Base-by-base conservation (phyloP, 1,140 invertebrate species). In the Drosophila tristis region DNA sequence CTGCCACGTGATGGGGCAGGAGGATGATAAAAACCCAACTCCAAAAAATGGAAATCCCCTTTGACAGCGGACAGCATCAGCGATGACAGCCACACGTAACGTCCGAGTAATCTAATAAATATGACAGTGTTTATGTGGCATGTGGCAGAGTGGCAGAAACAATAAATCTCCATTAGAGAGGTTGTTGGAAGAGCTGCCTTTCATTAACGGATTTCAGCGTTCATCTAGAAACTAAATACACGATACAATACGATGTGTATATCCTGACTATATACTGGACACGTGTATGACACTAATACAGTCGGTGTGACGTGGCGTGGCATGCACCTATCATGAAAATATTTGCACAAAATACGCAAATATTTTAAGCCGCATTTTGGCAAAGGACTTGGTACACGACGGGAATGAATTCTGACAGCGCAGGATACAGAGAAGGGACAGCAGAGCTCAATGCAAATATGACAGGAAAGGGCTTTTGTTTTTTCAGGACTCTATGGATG, bases 331-430 rank as follows among this genome's bases (percentile, higher is more conserved):
- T 76, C 74, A 66, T 72, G 72, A 73, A 79, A 79, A 73, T 77
- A 73, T 79, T 79, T 79, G 62, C 74, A 25, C 66, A 78, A 39
- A 13, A 39, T 39, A 39, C 35, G 13, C 35, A 67, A 79, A 79
- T 79, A 79, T 79, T 79, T 79, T 79, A 77, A 79, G 74, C 77
- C 68, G 55, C 74, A 79, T 76, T 79, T 79, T 77, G 77, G 77
- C 74, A 77, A 77, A 77, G 77, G 74, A 76, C 73, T 77, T 74
- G 43, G 51, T 42, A 45, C 66, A 56, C 47, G 43, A 35, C 25
- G 45, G 44, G 35, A 39, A 39, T 39, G 53, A 65, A 51, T 60
- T 58, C 23, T 45, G 53, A 48, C 35, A 65, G 45, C 54, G 45
- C 42, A 54, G 44, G 42, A 44, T 20, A 39, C 35, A 4, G 11